Evolutionary conservation across 2,797 vertebrate genomes (phyloP).

Genomic region (Tokudaia muenninki): DNA sequence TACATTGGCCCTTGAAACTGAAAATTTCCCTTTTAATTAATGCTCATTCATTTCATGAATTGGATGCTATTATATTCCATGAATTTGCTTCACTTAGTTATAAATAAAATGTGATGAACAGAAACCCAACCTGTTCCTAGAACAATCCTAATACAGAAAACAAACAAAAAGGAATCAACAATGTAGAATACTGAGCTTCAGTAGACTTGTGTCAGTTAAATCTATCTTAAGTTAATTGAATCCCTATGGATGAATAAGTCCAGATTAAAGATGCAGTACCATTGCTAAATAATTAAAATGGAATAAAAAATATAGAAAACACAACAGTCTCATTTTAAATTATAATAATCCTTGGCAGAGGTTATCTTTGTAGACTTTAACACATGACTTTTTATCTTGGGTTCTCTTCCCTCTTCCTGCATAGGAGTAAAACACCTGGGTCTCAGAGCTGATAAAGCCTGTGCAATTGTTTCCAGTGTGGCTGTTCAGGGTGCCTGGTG

Average conservation of each 20-base stretch:
- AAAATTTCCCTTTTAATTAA: neutral
- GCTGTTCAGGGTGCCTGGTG: neutral
- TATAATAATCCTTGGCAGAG: neutral
- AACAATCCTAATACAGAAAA: neutral
- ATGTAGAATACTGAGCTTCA: neutral
- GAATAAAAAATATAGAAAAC: neutral
- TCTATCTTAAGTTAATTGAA: neutral
- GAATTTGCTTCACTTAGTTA: neutral
- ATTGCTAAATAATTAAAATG: neutral
- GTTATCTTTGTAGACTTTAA: neutral
- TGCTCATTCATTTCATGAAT: neutral
- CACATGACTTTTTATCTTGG: neutral
- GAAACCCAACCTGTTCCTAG: neutral
- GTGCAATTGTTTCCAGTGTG: fast-evolving
- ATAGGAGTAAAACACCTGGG: neutral
- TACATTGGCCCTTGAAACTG: slow-evolving; percentile 52
- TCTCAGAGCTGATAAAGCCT: fast-evolving
- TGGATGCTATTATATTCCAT: neutral
- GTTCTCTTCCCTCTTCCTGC: neutral
- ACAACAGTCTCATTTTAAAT: neutral
- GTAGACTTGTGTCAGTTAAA: neutral
- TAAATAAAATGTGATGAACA: slow-evolving; percentile 29
- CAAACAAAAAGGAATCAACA: neutral
- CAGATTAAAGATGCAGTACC: neutral
- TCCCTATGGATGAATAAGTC: neutral